A percentile compares a stretch with the other conserved stretches of the same genome.
Evolutionary conservation across 1,140 invertebrate species (phyloP).

Genomic region (Neuroterus valhalla): DNA sequence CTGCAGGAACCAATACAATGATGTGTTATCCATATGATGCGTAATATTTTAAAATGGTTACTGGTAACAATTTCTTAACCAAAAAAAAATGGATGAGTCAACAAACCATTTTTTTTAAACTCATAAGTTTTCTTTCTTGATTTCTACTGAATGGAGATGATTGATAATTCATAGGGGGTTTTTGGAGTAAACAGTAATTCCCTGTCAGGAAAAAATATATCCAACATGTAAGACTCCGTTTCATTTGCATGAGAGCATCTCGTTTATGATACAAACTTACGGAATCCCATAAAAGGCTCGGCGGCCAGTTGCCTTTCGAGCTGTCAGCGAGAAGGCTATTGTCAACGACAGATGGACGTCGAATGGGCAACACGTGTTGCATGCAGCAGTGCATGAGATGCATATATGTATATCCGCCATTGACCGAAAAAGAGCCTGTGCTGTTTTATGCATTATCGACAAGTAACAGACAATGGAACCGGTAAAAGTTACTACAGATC

Average conservation of each 20-base stretch:
- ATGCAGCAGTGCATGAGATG: conserved; percentile 53
- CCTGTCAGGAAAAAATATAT: conserved; percentile 17
- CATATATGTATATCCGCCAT: conserved; percentile 50
- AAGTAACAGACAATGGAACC: conserved; percentile 25
- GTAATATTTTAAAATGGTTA: not conserved
- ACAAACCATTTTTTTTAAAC: conserved; percentile 25
- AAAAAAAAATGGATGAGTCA: no score
- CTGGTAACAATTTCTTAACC: not conserved
- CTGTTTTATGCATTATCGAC: conserved; percentile 34
- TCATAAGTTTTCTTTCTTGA: conserved; percentile 22
- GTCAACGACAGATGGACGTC: conserved; percentile 69
- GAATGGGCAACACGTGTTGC: conserved; percentile 66
- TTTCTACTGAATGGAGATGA: conserved; percentile 15
- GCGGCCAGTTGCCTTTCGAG: conserved; percentile 58
- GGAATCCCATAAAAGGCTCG: conserved; percentile 50
- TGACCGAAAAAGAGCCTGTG: conserved; percentile 37
- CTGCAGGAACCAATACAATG: no score
- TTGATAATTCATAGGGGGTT: not conserved
- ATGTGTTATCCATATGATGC: no score
- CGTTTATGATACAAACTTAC: conserved; percentile 50
- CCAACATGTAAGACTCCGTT: conserved; percentile 32
- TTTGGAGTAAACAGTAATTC: conserved; percentile 25
- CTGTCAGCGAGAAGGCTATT: conserved; percentile 66
- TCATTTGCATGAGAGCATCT: conserved; percentile 48
- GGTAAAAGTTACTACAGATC: conserved; percentile 3